Base-by-base conservation (phyloP, 1,140 invertebrate species). In the Physella acuta region DNA sequence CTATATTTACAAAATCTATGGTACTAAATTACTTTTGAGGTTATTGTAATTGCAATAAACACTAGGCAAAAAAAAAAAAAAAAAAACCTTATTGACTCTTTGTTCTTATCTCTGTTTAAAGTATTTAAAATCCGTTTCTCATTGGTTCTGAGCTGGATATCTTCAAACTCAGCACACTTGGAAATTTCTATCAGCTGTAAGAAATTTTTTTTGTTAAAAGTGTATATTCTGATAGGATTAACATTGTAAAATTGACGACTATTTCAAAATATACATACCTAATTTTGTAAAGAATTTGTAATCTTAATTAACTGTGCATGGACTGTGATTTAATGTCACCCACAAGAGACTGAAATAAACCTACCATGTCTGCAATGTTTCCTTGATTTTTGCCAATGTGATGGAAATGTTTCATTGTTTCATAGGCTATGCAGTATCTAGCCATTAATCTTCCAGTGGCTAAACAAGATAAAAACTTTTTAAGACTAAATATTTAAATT, bases 381-480 rank as follows among this genome's bases (percentile, higher is more conserved):
- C 83, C 83, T 49, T 60, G 36, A 28, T 60, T 34, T 20, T 68
- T 36, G 3, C 33, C 55, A 26, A 68, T 44, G 34, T 55, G 14
- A 34, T 65, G 61, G 37, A 85, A 81, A 17, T 77, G 77, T 63
- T 89, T 88, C 87, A 91, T 90, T 0, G 89, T 90, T 67, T 88
- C 86, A 77, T 89, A 89, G 20, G 87, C 84, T 28, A 91, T 81
- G 75, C 88, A 91, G 79, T 88, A 89, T 64, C 86, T 85, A 1
- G 90, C 89, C 90, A 91, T 91, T 51, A 91, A 78, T 64, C 80
- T 79, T 2, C 90, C 90, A 44, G 75, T 77, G 3, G 79, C 82
- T 83, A 73, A 14, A 59, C 26, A 51, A 11, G 3, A 31, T 39
- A 53, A 65, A 52, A 26, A 52, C 51, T 52, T 33, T 60, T 60